These are phyloP conservation scores for Oryctes rhinoceros DNA, from an alignment of 1,140 invertebrate genomes.

Conservation along the genomic window DNA sequence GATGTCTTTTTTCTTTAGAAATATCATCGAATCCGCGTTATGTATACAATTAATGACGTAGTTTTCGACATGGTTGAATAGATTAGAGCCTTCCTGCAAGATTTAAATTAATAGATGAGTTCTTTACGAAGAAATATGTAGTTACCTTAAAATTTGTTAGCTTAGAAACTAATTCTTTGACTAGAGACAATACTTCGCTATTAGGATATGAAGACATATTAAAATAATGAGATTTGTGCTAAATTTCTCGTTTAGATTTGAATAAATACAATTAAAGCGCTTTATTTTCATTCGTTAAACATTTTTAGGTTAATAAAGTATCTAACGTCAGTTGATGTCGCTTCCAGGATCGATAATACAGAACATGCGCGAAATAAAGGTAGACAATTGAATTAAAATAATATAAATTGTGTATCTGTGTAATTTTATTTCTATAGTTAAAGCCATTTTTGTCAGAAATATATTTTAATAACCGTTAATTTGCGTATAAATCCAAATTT, in stretches of 20 bases:
- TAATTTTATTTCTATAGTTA: no score
- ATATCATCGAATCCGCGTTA: slow-evolving; percentile 53
- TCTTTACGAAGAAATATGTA: slow-evolving; percentile 1
- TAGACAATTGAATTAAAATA: no score
- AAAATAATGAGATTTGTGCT: not conserved
- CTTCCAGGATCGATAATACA: not conserved
- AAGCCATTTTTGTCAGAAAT: no score
- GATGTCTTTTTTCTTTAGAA: slow-evolving; percentile 54
- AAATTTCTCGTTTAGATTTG: not conserved
- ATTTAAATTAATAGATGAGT: slow-evolving; percentile 38
- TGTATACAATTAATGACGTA: slow-evolving; percentile 47
- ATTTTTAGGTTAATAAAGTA: no score
- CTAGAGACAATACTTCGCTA: not conserved
- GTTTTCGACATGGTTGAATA: slow-evolving; percentile 51
- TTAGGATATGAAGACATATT: slow-evolving; percentile 15
- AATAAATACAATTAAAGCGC: not conserved
- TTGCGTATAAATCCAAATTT: no score
- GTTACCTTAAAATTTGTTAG: slow-evolving; percentile 52
- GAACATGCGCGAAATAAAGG: not conserved
- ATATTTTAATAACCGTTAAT: no score
- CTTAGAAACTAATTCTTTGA: slow-evolving; percentile 49
- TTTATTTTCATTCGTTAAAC: no score
- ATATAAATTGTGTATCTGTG: no score
- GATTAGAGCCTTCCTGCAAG: slow-evolving; percentile 49
- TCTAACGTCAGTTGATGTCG: not conserved